phyloP scores from a whole-genome alignment of 2,797 vertebrate genomes.

The Mus caroli region DNA sequence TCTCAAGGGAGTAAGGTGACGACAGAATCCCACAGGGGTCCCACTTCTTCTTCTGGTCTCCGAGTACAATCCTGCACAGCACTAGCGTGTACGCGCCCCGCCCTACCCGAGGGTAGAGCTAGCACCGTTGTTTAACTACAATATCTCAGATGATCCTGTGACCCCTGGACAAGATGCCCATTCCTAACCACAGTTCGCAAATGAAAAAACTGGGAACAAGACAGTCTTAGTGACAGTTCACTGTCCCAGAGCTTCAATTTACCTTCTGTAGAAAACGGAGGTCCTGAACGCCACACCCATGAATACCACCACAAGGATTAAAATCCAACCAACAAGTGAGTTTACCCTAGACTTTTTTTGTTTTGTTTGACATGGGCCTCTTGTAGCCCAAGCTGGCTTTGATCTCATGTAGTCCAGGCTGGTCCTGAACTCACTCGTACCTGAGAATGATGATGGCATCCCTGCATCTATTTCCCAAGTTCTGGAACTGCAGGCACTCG shows the following conservation, averaged over 20 bases:
- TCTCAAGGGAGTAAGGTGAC: no score
- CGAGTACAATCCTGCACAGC: no score
- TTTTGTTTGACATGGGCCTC: neutral
- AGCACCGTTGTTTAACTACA: fast-evolving
- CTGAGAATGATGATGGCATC: neutral
- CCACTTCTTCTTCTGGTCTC: neutral
- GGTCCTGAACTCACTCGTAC: neutral
- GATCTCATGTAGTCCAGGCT: neutral
- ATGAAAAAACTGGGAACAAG: neutral
- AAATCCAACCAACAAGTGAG: neutral
- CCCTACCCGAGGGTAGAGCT: neutral
- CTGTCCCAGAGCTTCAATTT: neutral
- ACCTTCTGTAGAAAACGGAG: neutral
- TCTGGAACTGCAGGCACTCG: neutral
- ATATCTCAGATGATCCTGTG: fast-evolving
- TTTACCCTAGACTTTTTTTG: neutral
- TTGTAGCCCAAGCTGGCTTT: neutral
- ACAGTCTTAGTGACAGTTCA: neutral
- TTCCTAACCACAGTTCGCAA: neutral
- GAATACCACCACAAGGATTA: neutral
- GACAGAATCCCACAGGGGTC: no score
- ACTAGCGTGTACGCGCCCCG: fast-evolving
- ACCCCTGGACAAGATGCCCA: fast-evolving
- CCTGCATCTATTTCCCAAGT: neutral
- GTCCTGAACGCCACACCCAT: neutral